Percentiles rank a stretch among this genome's conserved stretches.
phyloP scores from a whole-genome alignment of 2,797 vertebrate species.

The Diplodus sargus region DNA sequence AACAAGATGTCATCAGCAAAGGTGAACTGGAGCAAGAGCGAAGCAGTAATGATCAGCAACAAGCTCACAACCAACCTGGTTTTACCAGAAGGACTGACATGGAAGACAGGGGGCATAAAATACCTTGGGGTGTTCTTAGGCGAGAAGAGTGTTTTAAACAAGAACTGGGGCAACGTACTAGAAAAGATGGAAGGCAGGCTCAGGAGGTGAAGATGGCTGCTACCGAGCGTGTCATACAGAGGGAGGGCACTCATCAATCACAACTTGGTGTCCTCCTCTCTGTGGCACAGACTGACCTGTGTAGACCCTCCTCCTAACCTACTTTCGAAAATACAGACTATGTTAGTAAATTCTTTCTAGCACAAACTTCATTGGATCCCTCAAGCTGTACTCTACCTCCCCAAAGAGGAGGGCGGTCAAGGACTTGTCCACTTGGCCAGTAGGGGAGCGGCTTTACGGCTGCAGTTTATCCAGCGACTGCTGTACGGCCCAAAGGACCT shows the following conservation, averaged over 20 bases:
- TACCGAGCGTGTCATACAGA: not conserved
- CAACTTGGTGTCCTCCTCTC: not conserved
- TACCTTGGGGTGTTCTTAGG: not conserved
- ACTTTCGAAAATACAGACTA: too few species aligned
- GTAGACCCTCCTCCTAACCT: too few species aligned
- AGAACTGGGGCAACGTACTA: not conserved
- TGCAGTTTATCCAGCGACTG: too few species aligned
- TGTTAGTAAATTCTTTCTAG: too few species aligned
- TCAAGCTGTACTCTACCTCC: too few species aligned
- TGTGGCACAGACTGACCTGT: not conserved
- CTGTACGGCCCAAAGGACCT: too few species aligned
- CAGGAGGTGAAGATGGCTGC: not conserved
- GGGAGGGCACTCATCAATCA: not conserved
- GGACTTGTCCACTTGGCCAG: too few species aligned
- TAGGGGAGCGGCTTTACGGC: not conserved
- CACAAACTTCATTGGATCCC: too few species aligned
- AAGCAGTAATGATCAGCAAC: not conserved
- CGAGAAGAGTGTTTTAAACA: not conserved
- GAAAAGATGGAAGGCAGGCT: not conserved
- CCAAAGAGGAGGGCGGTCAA: too few species aligned
- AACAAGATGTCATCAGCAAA: not conserved
- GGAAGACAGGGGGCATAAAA: not conserved
- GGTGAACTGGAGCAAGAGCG: not conserved
- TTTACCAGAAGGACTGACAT: not conserved
- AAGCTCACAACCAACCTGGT: too few species aligned